These are phyloP conservation scores for Epinephelus cyanopodus DNA, from an alignment of 2,113 vertebrate genomes.

Conservation along the genomic window DNA sequence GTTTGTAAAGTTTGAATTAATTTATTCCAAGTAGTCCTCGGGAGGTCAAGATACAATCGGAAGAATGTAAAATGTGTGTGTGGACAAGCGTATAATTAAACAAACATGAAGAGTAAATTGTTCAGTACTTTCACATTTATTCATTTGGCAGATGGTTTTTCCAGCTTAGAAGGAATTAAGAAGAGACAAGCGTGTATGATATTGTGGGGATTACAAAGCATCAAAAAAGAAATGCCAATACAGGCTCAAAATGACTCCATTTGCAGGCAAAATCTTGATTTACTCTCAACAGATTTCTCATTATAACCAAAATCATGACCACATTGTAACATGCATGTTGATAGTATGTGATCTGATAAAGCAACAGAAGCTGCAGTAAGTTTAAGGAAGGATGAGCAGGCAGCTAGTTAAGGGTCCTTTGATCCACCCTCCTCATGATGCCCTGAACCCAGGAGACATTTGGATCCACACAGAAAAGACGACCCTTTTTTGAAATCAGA, in stretches of 20 bases:
- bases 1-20: no score
- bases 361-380: background rate
- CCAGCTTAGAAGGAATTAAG: background rate
- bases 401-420: accelerated
- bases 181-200: background rate
- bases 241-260: background rate
- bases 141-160: no score
- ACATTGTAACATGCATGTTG: background rate
- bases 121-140: no score
- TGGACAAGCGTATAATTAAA: no score
- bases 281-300: background rate
- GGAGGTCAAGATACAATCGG: no score
- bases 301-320: background rate
- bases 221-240: background rate
- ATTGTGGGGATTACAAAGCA: conserved; percentile 17
- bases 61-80: no score
- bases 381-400: background rate
- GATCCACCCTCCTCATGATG: conserved; percentile 35
- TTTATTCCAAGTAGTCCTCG: no score
- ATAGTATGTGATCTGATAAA: background rate
- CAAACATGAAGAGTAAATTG: no score
- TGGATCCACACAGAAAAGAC: conserved; percentile 51
- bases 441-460: conserved; percentile 23
- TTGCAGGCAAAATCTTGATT: background rate
- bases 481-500: conserved; percentile 11